phyloP scores from a whole-genome alignment of 1,140 invertebrate genomes.

The Hylaeus volcanicus region DNA sequence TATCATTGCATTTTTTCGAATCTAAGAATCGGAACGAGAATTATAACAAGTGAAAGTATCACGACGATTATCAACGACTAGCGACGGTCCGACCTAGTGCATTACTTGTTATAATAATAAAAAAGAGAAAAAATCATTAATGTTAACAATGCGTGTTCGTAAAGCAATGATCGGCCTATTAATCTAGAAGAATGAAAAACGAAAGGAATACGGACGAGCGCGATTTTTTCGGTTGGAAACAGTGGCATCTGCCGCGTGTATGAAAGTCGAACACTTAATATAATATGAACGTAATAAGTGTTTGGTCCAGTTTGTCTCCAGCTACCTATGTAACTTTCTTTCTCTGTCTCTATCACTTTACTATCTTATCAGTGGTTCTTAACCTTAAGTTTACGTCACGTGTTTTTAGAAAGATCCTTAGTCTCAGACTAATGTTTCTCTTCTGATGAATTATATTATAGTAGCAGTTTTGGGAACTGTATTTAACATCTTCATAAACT shows the following conservation, averaged over 20 bases:
- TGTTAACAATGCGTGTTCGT: slow-evolving; percentile 65
- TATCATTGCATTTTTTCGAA: slow-evolving; percentile 35
- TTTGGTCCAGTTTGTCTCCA: slow-evolving; percentile 37
- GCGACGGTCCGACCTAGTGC: slow-evolving; percentile 40
- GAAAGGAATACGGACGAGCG: neutral
- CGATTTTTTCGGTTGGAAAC: slow-evolving; percentile 8
- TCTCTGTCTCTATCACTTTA: slow-evolving; percentile 14
- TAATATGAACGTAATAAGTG: slow-evolving; percentile 49
- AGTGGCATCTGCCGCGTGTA: slow-evolving; percentile 31
- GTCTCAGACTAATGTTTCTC: too few relatives aligned
- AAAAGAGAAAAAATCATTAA: slow-evolving; percentile 30
- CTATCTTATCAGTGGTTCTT: too few relatives aligned
- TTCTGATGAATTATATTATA: too few relatives aligned
- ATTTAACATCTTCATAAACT: too few relatives aligned
- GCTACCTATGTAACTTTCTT: neutral
- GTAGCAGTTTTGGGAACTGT: too few relatives aligned
- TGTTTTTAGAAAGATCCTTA: too few relatives aligned
- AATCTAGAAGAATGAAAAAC: slow-evolving; percentile 22
- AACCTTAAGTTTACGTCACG: too few relatives aligned
- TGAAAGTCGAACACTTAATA: slow-evolving; percentile 49
- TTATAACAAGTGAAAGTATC: slow-evolving; percentile 62
- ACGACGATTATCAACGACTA: slow-evolving; percentile 4
- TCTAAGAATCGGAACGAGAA: slow-evolving; percentile 37
- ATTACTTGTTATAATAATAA: slow-evolving; percentile 68
- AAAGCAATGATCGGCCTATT: slow-evolving; percentile 52